These are phyloP conservation scores for Lepilemur septentrionalis DNA, from an alignment of 2,797 vertebrate species.

Conservation along the genomic window DNA sequence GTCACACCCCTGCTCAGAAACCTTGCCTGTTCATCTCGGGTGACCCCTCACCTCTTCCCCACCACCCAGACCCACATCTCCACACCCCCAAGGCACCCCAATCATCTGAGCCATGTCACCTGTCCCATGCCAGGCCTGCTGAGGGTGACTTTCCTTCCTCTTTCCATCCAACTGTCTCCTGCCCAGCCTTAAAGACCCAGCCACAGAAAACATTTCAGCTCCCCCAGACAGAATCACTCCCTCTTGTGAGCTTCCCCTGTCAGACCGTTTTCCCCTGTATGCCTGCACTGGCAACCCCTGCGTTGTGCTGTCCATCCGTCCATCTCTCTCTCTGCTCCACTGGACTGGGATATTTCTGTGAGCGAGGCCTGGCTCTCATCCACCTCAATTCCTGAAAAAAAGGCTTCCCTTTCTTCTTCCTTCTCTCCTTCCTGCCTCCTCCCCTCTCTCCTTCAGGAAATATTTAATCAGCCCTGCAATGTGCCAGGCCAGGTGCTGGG, in stretches of 20 bases:
- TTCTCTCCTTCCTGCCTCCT: not conserved
- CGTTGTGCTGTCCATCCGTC: rapidly evolving
- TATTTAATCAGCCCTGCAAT: not conserved
- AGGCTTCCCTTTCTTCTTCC: not conserved
- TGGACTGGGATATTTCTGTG: not conserved
- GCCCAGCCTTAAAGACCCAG: not conserved
- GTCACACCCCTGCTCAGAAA: not conserved
- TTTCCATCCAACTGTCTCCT: not conserved
- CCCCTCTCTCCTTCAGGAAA: not conserved
- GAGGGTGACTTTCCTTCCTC: not conserved
- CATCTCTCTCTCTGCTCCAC: not conserved
- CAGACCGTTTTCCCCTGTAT: not conserved
- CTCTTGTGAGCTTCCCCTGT: not conserved
- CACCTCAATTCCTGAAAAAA: not conserved
- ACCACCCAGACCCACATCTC: not conserved
- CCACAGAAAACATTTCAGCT: not conserved
- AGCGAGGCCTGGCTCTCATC: not conserved
- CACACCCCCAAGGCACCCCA: not conserved
- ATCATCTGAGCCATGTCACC: not conserved
- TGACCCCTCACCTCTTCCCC: not conserved
- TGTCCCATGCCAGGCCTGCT: not conserved
- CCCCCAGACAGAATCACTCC: not conserved
- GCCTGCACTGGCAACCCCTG: not conserved
- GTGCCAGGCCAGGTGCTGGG: not conserved
- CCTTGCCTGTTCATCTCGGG: not conserved